A percentile compares a stretch with the other conserved stretches of the same genome.
These are phyloP conservation scores for Melanchra persicariae DNA, from an alignment of 2,888 invertebrate species.

Conservation along the genomic window DNA sequence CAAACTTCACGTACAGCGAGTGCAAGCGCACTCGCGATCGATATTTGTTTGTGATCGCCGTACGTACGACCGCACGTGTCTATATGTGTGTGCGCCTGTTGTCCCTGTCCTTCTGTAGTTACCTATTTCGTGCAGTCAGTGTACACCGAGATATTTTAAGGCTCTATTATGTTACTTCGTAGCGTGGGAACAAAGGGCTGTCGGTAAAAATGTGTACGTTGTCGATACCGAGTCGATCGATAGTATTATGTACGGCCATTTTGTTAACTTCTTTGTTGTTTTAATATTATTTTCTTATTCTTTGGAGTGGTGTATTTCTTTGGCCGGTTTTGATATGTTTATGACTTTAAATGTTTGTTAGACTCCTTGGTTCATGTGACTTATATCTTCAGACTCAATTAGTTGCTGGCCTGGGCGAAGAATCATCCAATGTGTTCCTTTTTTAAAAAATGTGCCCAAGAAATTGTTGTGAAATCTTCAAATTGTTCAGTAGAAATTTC, in stretches of 20 bases:
- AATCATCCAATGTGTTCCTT: no score
- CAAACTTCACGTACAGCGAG: no score
- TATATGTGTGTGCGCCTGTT: background rate
- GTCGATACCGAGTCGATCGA: constrained; percentile 12
- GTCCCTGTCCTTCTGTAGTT: background rate
- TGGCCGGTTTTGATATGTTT: no score
- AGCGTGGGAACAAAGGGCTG: constrained; percentile 53
- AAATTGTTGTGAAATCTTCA: no score
- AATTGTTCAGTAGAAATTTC: no score
- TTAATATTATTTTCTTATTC: background rate
- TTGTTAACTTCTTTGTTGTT: background rate
- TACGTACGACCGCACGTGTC: background rate
- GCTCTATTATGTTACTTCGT: constrained; percentile 35
- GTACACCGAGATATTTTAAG: constrained; percentile 1
- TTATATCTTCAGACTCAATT: no score
- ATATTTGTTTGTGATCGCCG: background rate
- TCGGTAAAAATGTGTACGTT: constrained; percentile 18
- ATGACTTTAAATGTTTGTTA: no score
- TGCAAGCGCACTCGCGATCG: background rate
- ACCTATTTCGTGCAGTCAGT: background rate
- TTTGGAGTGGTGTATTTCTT: no score
- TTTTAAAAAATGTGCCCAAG: no score
- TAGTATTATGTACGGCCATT: background rate
- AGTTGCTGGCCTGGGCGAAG: no score
- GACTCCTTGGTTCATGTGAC: no score